Base-by-base conservation (phyloP, 2,113 vertebrate genomes). In the Scomber colias region DNA sequence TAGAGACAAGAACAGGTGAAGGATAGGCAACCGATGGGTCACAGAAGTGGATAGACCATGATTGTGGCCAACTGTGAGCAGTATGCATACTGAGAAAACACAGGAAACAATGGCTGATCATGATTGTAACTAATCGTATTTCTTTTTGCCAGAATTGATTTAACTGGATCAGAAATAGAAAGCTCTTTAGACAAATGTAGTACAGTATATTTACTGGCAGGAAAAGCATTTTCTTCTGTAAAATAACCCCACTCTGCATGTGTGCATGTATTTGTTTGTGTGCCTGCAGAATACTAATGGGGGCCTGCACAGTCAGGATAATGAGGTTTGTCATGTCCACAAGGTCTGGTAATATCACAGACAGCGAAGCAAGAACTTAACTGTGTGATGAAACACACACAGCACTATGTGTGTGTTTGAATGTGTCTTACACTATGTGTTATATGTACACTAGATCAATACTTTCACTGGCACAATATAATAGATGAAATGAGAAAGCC, bases 211-310 rank as follows among this genome's bases (percentile, higher is more conserved):
- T 69, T 62, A 56, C 75, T 73, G 24, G 57, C 46, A 35, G 66
- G 40, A 68, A 48, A 67, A 63, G 17, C 2, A 79, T 71, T 81
- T 66, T 81, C 72, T n/a, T 79, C 40, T 68, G 19, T 77, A 12
- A 77, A 77, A 74, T 56, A 62, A 72, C 51, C 16, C 16, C 50
- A 67, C 71, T 81, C 5, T 7, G 19, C 2, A 9, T 78, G 62
- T 3, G 3, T 84, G 71, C 3, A 1, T 65, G 46, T 77, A 9
- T 77, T 55, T 68, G 62, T 64, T 31, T 79, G 71, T 78, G 56
- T 71, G 71, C 50, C 53, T 75, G 60, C 46, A 45, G 83, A 88
- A 85, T 87, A 76, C 72, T 85, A 87, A 89, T 88, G 67, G 65
- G 11, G 56, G 74, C 53, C 57, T 74, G 62, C 50, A 71, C 2